A percentile compares a stretch with the other conserved stretches of the same genome.
Evolutionary conservation across 2,888 invertebrate genomes (phyloP).

Genomic region (Macropis europaea): DNA sequence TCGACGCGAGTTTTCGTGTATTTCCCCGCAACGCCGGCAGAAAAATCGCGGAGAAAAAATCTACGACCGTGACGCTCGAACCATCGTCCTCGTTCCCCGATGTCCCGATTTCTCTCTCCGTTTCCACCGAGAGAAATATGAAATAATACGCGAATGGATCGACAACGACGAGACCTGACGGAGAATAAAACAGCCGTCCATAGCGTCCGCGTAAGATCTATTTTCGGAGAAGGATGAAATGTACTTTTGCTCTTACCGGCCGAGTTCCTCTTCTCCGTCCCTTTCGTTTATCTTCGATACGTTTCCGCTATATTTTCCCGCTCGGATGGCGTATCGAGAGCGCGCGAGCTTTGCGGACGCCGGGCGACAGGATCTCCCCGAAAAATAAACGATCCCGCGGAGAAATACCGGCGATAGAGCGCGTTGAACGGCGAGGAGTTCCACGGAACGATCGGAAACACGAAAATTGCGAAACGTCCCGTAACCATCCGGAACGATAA

Average conservation of each 20-base stretch:
- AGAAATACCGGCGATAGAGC: not conserved
- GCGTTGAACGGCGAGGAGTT: not conserved
- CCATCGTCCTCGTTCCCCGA: conserved; percentile 7
- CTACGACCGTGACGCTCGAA: not conserved
- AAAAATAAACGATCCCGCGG: too few relatives aligned
- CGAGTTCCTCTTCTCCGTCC: not conserved
- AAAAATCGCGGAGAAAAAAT: not conserved
- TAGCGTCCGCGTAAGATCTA: not conserved
- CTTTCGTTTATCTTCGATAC: not conserved
- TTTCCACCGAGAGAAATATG: not conserved
- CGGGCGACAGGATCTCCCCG: not conserved
- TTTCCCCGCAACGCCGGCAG: not conserved
- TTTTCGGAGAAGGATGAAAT: conserved; percentile 21
- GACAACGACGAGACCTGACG: conserved; percentile 15
- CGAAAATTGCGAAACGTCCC: not conserved
- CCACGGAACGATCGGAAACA: conserved; percentile 3
- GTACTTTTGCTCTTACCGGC: conserved; percentile 26
- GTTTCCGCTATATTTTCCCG: not conserved
- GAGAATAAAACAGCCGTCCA: conserved; percentile 28
- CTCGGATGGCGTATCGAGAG: not conserved
- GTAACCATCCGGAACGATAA: conserved; percentile 1
- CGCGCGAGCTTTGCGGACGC: not conserved
- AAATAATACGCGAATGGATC: conserved; percentile 14
- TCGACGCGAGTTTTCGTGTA: not conserved
- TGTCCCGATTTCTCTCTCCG: not conserved